These are phyloP conservation scores for Subanguina moxae DNA, from an alignment of 1,140 invertebrate genomes.

Conservation along the genomic window DNA sequence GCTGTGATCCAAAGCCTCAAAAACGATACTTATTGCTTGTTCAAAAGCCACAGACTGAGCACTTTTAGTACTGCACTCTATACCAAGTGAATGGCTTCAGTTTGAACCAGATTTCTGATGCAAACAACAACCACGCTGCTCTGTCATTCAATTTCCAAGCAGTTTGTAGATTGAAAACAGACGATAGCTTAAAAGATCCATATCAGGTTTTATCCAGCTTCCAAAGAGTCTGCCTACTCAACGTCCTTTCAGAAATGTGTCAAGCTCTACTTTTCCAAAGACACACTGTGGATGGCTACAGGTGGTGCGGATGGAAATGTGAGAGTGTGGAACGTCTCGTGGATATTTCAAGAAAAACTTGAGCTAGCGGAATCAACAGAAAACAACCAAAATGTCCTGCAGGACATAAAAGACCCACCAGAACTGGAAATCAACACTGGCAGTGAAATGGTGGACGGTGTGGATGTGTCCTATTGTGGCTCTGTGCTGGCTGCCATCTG, in stretches of 20 bases:
- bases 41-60: too few relatives aligned
- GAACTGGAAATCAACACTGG: conserved; percentile 23
- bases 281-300: conserved; percentile 17
- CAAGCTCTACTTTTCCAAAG: conserved; percentile 5
- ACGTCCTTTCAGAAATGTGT: conserved; percentile 19
- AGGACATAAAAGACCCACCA: neutral
- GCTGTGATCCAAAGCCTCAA: too few relatives aligned
- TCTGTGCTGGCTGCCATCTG: conserved; percentile 16
- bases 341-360: neutral
- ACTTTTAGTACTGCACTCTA: conserved; percentile 8
- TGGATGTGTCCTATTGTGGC: conserved; percentile 26
- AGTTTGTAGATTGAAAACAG: neutral
- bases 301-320: conserved; percentile 23
- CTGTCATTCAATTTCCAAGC: neutral
- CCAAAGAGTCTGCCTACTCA: neutral
- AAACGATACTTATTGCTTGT: too few relatives aligned
- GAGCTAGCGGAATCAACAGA: neutral
- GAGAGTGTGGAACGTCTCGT: conserved; percentile 15
- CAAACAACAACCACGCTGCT: neutral
- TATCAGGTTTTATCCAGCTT: neutral
- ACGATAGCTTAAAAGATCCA: conserved; percentile 6
- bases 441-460: conserved; percentile 13
- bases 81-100: neutral
- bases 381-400: neutral
- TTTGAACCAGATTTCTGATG: neutral